Evolutionary conservation across 2,888 invertebrate genomes (phyloP).

Genomic region (Lordiphosa andalusiaca): DNA sequence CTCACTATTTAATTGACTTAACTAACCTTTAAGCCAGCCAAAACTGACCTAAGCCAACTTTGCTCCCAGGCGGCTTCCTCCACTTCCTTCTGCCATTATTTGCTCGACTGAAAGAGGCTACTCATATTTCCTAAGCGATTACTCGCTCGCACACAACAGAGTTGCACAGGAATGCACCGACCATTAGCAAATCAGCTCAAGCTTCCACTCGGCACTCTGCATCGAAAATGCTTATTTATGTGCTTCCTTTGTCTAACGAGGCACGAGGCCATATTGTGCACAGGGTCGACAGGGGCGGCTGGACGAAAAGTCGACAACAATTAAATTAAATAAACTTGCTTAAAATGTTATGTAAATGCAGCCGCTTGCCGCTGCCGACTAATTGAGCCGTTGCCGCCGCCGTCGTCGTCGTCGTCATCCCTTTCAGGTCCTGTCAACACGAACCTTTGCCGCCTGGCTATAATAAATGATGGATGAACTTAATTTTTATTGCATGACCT

Average conservation of each 20-base stretch:
- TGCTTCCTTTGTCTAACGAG: slow-evolving; percentile 52
- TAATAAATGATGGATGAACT: slow-evolving; percentile 68
- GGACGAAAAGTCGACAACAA: slow-evolving; percentile 47
- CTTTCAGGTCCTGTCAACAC: slow-evolving; percentile 21
- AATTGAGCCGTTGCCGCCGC: slow-evolving; percentile 53
- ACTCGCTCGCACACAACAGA: not conserved
- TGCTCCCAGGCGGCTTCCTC: too few species aligned
- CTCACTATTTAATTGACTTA: too few species aligned
- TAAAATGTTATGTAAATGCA: slow-evolving; percentile 67
- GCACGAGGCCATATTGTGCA: slow-evolving; percentile 24
- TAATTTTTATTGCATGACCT: slow-evolving; percentile 68
- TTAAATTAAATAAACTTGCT: slow-evolving; percentile 60
- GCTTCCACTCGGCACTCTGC: not conserved
- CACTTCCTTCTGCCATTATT: too few species aligned
- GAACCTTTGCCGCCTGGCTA: slow-evolving; percentile 16
- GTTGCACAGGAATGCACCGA: not conserved
- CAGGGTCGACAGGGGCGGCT: not conserved
- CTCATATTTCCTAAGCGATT: slow-evolving; percentile 1
- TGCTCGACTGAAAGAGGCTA: too few species aligned
- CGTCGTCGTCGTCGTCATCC: not conserved
- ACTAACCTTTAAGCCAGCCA: too few species aligned
- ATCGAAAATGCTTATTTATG: slow-evolving; percentile 63
- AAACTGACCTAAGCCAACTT: too few species aligned
- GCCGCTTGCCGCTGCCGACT: slow-evolving; percentile 45
- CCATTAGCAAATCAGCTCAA: slow-evolving; percentile 8